Conservation (phyloP, 2,113 vertebrate species). For the Sapayoa aenigma region DNA sequence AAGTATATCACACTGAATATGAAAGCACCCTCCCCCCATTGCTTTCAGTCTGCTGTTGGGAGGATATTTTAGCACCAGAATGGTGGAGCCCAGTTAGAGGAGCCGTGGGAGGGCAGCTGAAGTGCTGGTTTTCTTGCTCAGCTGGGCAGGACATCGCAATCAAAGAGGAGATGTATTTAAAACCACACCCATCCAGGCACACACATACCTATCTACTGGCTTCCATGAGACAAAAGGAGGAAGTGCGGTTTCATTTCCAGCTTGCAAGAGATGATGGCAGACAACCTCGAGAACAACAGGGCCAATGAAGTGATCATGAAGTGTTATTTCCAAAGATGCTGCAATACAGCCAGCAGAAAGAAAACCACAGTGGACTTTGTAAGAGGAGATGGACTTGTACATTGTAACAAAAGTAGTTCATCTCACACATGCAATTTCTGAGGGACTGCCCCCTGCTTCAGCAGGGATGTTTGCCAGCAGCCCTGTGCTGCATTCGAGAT, state of each 20-base stretch:
- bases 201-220: background rate
- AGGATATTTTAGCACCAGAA: background rate
- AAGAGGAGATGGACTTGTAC: background rate
- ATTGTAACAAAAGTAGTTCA: background rate
- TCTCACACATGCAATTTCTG: background rate
- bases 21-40: background rate
- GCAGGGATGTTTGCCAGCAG: background rate
- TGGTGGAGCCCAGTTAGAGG: background rate
- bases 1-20: background rate
- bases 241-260: background rate
- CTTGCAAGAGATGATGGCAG: background rate
- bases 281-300: background rate
- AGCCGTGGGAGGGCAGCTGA: background rate
- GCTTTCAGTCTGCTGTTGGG: background rate
- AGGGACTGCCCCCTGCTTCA: background rate
- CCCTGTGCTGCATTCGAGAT: background rate
- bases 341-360: background rate
- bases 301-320: fast-evolving
- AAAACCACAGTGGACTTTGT: background rate
- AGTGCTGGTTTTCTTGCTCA: background rate
- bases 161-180: background rate
- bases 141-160: background rate
- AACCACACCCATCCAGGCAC: background rate
- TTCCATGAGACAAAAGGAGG: background rate
- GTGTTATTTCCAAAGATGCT: background rate